Base-by-base conservation (phyloP, 2,797 vertebrate genomes). In the Coracias cyanogaster region DNA sequence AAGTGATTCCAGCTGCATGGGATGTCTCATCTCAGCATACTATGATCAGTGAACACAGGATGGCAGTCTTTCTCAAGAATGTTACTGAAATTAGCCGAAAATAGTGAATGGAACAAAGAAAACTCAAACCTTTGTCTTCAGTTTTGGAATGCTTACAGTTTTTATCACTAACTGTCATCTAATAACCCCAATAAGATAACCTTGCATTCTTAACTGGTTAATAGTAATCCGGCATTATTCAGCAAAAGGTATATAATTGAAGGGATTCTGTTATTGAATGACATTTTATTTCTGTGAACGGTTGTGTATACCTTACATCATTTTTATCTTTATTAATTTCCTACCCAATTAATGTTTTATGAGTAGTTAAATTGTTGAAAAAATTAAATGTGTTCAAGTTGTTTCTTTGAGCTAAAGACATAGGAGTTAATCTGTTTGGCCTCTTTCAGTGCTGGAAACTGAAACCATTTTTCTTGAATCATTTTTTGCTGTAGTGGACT, bases 61-160 rank as follows among this genome's bases (percentile, higher is more conserved):
- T 98, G 98, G 98, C 98, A 97, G 92, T 82, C 96, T 98, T 97
- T 82, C 90, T 94, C 96, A 92, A 46, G 33, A 31, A 54, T 95
- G 83, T 54, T 70, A 2, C 33, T 55, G 77, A 71, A 60, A n/a
- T 45, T 28, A 85, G 45, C 12, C 3, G 12, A 77, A 77, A 79
- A 60, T 16, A 52, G 35, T 91, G 83, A 94, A 83, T 74, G 90
- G 94, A 97, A 98, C 97, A 97, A 98, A 98, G 97, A 72, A 82
- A 89, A 81, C 74, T 88, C 77, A 64, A 78, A 49, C 73, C 94
- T 96, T 96, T 97, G 86, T 96, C 94, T 94, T 83, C 67, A 17
- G 35, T 80, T 89, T 79, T 90, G 65, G 78, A 87, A 90, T 71
- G 48, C 61, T 76, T 88, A 64, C 4, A 54, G 0, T 72, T 86